Base-by-base conservation (phyloP, 2,888 invertebrate species). In the Ophion ellenae region DNA sequence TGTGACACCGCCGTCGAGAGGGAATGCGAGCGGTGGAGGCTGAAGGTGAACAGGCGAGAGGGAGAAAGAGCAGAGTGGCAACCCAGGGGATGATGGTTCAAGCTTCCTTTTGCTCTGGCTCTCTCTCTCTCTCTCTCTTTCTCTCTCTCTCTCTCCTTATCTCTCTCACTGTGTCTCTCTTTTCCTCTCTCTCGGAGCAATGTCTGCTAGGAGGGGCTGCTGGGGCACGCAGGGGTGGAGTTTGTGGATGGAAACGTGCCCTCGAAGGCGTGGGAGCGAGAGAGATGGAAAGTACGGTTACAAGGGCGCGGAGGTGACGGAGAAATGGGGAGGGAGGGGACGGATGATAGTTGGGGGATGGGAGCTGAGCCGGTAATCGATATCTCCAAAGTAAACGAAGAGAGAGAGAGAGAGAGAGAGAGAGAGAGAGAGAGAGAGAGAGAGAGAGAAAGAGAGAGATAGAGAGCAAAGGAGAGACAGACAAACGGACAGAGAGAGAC, bases 381-480 rank as follows among this genome's bases (percentile, higher is more conserved):
- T 93, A 93, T 93, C 93, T 92, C 93, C 92, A 93, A 93, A 93
- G 93, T 93, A 93, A 93, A 93, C 93, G 92, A 91, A 90, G 92
- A 90, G 92, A 90, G 92, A 90, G 91, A 88, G 87, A 87, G 88
- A 82, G 87, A 79, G 85, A 83, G 87, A 85, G 87, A 78, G 81
- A 69, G 75, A 63, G 84, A 80, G 85, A 77, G 70, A 71, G 74
- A 47, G 47, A 71, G 28, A 20, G 73, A 10, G 71, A 79, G 73
- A 24, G 85, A 77, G 76, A 90, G 92, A 90, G 91, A 90, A 92
- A 90, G 91, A 88, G 87, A 71, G 28, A 20, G 73, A 10, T 69
- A 79, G 73, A 24, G 85, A 77, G 76, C 90, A 92, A 90, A 91
- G 90, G 92, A 90, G 91, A 88, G 87, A 87, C 87, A 83, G 87